Conservation (phyloP, 2,113 vertebrate genomes). For the Arvicanthis niloticus region DNA sequence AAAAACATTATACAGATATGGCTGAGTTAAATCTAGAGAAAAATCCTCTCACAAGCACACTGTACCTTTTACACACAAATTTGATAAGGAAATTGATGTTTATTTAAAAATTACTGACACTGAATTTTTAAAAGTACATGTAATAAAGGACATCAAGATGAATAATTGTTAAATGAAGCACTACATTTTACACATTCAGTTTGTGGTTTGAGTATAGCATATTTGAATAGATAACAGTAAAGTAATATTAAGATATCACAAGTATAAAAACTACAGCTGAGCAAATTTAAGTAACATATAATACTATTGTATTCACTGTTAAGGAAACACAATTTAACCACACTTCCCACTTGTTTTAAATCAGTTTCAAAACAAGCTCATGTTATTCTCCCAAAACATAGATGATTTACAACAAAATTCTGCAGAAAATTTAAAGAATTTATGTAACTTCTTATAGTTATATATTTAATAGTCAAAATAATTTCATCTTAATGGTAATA, state of each 20-base stretch:
- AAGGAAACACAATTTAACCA: background rate
- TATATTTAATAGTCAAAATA: background rate
- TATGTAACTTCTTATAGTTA: background rate
- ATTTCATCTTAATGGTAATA: background rate
- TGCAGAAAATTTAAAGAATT: background rate
- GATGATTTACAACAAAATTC: background rate
- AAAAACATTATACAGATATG: background rate
- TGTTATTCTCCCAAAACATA: background rate
- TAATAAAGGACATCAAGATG: background rate
- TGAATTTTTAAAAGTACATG: background rate
- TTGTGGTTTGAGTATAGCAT: background rate
- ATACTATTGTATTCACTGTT: background rate
- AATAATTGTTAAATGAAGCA: background rate
- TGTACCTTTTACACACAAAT: background rate
- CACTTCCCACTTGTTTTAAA: background rate
- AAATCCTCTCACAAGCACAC: background rate
- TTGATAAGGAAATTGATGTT: background rate
- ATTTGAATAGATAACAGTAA: background rate
- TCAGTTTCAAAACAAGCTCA: background rate
- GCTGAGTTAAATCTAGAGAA: background rate
- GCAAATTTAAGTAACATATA: background rate
- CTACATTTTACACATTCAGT: background rate
- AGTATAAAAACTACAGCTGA: background rate
- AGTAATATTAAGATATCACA: background rate
- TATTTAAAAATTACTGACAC: background rate